Base-by-base conservation (phyloP, 2,888 invertebrate genomes). In the Erynnis tages region DNA sequence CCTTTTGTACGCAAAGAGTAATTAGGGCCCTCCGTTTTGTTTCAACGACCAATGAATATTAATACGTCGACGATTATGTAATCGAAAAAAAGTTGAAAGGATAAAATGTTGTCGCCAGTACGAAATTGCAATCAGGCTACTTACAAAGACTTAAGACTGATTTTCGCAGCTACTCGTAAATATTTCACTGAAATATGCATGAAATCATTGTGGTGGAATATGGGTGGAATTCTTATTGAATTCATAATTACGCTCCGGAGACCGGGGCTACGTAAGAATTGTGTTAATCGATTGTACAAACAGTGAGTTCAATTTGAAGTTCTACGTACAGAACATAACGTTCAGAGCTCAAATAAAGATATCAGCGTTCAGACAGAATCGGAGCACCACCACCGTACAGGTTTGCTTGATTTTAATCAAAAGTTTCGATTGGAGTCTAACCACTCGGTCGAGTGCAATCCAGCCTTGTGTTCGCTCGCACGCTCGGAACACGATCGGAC, bases 361-460 rank as follows among this genome's bases (percentile, higher is more conserved):
- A 82, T 81, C 75, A 71, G 67, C 71, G 73, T 80, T 75, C 75
- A 68, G 65, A 65, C 66, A 64, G 76, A 76, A 75, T 76, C 78
- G 69, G 67, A 63, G 78, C 59, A 70, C 69, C 66, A 63, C 78
- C 59, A 70, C 69, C 66, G 67, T 62, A 74, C 71, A 60, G 77
- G 82, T 82, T 83, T 83, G 84, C 82, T 83, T 88, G 88, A 86
- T 88, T 88, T 88, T 88, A 89, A 88, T 88, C 88, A 87, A 89
- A 88, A 88, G 82, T 88, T 88, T 82, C 82, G 78, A 88, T 87
- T 87, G 85, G 74, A 78, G 79, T 77, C 82, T 76, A 75, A 69
- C 75, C 72, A 68, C 69, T 65, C 71, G 71, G 70, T 72, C 69
- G 82, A 81, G 77, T 75, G 78, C 81, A 79, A 72, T 73, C 68